phyloP scores from a whole-genome alignment of 2,113 vertebrate species.

The Ondatra zibethicus region DNA sequence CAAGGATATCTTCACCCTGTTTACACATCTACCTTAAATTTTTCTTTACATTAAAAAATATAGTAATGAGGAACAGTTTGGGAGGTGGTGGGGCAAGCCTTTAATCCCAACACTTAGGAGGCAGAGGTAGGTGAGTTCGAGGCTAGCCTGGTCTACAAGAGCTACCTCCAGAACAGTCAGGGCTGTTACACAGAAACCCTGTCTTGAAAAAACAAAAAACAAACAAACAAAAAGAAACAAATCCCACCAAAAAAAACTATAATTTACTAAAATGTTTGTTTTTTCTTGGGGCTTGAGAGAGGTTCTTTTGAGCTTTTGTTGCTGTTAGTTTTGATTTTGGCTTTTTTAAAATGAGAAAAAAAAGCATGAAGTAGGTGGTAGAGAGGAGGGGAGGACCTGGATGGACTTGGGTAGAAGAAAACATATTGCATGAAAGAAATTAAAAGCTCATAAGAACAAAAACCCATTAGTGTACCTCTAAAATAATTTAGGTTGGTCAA shows the following conservation, averaged over 20 bases:
- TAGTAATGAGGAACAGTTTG: too few species aligned
- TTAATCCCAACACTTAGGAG: too few species aligned
- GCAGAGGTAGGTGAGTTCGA: too few species aligned
- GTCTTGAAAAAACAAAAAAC: too few species aligned
- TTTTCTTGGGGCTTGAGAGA: not conserved
- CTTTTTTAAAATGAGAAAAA: not conserved
- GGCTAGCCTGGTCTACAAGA: too few species aligned
- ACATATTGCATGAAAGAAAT: not conserved
- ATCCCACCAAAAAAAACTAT: not conserved
- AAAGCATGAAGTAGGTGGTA: not conserved
- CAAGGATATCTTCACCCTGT: not conserved
- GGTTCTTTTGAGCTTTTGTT: not conserved
- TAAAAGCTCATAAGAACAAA: not conserved
- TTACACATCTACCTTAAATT: not conserved
- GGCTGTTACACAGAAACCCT: too few species aligned
- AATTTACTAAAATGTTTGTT: not conserved
- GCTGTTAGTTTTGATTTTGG: not conserved
- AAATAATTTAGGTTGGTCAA: not conserved
- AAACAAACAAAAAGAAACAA: not conserved
- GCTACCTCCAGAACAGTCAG: too few species aligned
- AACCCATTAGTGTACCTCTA: not conserved
- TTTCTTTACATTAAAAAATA: not conserved
- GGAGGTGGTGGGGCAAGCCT: too few species aligned
- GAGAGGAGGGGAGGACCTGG: not conserved
- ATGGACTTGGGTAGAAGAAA: not conserved